Conservation (phyloP, 2,888 invertebrate genomes). For the Synergus japonicus region DNA sequence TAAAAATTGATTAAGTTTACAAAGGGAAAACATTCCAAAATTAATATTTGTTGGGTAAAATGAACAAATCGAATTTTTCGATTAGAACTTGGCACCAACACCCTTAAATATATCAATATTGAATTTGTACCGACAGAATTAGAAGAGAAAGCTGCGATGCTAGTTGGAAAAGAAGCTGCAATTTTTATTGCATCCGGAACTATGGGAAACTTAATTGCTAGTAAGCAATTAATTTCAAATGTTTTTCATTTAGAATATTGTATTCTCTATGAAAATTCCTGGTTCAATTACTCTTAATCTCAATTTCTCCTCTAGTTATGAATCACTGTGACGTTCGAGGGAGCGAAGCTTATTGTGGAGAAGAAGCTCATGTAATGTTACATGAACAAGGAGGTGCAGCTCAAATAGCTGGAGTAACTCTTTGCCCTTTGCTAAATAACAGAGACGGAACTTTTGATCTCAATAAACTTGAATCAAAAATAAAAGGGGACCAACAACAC, state of each 20-base stretch:
- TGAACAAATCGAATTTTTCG: no score
- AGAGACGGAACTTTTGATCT: conserved; percentile 93
- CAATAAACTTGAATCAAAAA: conserved; percentile 82
- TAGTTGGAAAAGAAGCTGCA: conserved; percentile 93
- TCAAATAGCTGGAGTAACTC: conserved; percentile 87
- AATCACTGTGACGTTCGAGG: conserved; percentile 92
- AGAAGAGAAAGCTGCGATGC: conserved; percentile 85
- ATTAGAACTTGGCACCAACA: no score
- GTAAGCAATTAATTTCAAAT: conserved; percentile 79
- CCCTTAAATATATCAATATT: neutral
- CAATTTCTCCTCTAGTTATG: conserved; percentile 83
- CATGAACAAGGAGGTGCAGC: conserved; percentile 93
- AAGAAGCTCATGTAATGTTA: conserved; percentile 88
- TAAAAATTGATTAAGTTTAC: no score
- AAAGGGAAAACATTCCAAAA: no score
- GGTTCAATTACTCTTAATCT: neutral
- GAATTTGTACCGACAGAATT: conserved; percentile 79
- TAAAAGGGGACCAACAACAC: conserved; percentile 87
- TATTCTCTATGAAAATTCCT: neutral
- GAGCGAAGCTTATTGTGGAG: conserved; percentile 92
- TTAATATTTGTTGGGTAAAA: no score
- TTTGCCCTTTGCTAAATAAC: conserved; percentile 85
- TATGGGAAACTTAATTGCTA: conserved; percentile 95
- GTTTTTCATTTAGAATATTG: neutral
- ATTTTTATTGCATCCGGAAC: conserved; percentile 94